Evolutionary conservation across 2,888 invertebrate genomes (phyloP).

Genomic region (Rapana venosa): DNA sequence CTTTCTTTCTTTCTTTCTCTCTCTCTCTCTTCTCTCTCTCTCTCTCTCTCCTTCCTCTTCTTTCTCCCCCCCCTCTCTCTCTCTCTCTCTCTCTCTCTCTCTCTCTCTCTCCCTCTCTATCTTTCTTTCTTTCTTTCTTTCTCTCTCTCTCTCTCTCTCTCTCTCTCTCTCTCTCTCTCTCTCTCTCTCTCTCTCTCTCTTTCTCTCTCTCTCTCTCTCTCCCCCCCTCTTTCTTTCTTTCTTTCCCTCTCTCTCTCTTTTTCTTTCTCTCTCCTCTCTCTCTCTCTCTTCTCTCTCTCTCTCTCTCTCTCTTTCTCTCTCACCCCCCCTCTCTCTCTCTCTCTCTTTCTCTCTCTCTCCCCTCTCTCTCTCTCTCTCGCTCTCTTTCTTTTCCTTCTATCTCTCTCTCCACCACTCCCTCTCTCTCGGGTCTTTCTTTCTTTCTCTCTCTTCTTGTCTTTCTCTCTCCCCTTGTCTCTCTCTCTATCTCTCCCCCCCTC

Average conservation of each 20-base stretch:
- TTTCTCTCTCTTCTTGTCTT: no score
- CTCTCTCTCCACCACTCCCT: no score
- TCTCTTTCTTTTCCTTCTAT: no score
- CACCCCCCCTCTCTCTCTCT: no score
- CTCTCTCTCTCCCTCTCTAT: not conserved
- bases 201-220: constrained; percentile 10
- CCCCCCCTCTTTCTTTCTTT: not conserved
- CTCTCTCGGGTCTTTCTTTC: no score
- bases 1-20: not conserved
- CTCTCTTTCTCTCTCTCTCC: no score
- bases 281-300: no score
- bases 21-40: not conserved
- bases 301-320: constrained; percentile 15
- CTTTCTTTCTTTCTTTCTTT: not conserved
- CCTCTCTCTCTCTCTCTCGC: no score
- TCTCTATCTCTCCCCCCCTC: no score
- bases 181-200: constrained; percentile 18
- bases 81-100: not conserved
- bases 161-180: constrained; percentile 18
- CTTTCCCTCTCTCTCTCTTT: not conserved
- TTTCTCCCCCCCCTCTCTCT: not conserved
- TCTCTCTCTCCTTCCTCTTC: not conserved
- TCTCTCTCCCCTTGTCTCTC: no score
- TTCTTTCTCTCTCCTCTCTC: no score
- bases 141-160: not conserved